phyloP scores from a whole-genome alignment of 2,888 invertebrate species.

The Calameuta idolon region DNA sequence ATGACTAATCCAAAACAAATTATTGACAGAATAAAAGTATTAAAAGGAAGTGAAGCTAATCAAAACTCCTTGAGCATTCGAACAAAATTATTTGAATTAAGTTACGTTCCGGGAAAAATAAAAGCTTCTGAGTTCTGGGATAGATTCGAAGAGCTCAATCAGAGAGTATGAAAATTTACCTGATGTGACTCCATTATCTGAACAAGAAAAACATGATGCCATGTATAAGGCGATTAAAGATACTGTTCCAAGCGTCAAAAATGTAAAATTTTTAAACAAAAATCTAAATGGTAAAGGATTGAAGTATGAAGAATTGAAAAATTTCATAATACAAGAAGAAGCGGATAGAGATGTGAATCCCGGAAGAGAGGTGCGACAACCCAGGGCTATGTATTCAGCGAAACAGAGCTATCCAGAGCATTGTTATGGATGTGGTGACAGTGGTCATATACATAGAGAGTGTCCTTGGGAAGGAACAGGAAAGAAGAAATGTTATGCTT shows the following conservation, averaged over 20 bases:
- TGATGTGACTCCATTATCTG: neutral
- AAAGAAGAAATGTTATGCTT: neutral
- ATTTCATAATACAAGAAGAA: neutral
- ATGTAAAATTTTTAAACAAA: neutral
- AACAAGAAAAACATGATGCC: neutral
- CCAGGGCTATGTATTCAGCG: neutral
- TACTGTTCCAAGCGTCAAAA: neutral
- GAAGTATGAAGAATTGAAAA: neutral
- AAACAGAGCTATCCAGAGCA: neutral
- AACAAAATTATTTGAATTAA: neutral
- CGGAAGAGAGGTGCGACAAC: neutral
- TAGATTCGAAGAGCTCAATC: neutral
- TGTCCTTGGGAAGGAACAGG: neutral
- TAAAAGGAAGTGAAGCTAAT: neutral
- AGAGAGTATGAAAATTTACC: neutral
- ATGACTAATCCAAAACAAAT: neutral
- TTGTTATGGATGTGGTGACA: constrained; percentile 2
- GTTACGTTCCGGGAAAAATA: neutral
- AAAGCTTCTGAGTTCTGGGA: neutral
- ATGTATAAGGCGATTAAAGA: neutral
- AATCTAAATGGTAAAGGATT: neutral
- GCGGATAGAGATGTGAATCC: neutral
- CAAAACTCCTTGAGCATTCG: neutral
- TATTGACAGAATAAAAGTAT: neutral
- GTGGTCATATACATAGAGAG: neutral